Base-by-base conservation (phyloP, 2,888 invertebrate genomes). In the Trichacis sp. region DNA sequence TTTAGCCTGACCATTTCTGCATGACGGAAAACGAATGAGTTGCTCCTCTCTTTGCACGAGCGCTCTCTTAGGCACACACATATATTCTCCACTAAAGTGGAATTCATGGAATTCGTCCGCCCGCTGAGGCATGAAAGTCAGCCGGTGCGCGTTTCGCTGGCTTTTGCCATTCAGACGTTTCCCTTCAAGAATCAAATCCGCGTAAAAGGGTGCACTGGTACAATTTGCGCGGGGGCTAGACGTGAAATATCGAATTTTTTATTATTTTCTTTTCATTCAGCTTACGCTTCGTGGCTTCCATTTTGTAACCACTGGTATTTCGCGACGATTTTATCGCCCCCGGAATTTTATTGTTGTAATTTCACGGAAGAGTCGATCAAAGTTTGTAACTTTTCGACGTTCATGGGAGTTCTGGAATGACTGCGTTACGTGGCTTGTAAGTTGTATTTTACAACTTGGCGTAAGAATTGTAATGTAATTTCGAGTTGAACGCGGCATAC, bases 31-130 rank as follows among this genome's bases (percentile, higher is more conserved):
- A 59, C 59, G 59, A 64, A 64, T 59, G 59, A 58, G 51, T 19
- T 15, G 17, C 43, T 47, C n/a, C n/a, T 50, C 51, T 50, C 53
- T 64, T 53, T 53, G 45, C 52, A 36, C 53, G 30, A 30, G 24
- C 57, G 49, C 45, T 14, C 51, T 64, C 43, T 46, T 29, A 29
- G 29, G 12, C 48, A 50, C 55, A 59, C 48, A 55, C 30, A 56
- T 43, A 52, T 47, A 47, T 57, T 36, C 48, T 52, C 49, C 17
- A 36, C 59, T 56, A 59, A 64, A 64, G 52, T 58, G 43, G 40
- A 59, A 64, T 64, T 59, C 55, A 64, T 56, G 52, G 48, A 59
- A 59, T 64, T 56, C 50, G 64, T 59, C 58, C 64, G 48, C 55
- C 64, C 36, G 49, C 57, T 64, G 64, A 64, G 53, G 54, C 51